Conservation (phyloP, 2,888 invertebrate species). For the Glyphotaelius pellucidus region DNA sequence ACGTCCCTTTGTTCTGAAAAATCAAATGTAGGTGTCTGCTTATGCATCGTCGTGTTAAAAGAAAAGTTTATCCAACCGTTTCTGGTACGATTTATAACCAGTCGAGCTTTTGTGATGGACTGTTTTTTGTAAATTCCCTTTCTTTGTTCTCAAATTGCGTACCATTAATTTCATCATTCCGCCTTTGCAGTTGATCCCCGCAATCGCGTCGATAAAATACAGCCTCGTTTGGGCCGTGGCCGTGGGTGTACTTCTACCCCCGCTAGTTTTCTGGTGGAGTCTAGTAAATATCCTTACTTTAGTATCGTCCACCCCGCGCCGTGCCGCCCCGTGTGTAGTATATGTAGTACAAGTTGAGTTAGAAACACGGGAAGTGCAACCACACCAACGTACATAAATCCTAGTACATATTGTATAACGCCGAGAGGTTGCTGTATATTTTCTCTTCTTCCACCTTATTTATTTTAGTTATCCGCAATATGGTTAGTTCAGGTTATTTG, state of each 20-base stretch:
- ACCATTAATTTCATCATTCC: not conserved
- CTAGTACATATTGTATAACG: not conserved
- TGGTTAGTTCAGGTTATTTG: not conserved
- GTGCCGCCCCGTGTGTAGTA: not conserved
- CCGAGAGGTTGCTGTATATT: not conserved
- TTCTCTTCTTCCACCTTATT: not conserved
- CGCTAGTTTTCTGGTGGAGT: not conserved
- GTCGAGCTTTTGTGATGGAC: not conserved
- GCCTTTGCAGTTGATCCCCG: not conserved
- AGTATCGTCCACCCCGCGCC: not conserved
- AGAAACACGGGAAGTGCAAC: not conserved
- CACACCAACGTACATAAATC: not conserved
- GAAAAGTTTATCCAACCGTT: constrained; percentile 9
- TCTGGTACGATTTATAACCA: constrained; percentile 12
- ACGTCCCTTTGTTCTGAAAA: constrained; percentile 31
- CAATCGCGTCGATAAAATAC: not conserved
- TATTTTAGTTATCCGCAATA: not conserved
- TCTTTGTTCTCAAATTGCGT: not conserved
- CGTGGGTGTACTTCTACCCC: not conserved
- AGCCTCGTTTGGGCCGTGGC: constrained; percentile 2
- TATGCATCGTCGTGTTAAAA: constrained; percentile 17
- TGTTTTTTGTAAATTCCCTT: constrained; percentile 2
- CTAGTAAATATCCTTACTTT: not conserved
- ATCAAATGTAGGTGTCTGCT: constrained; percentile 30
- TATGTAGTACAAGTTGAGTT: not conserved